A percentile compares a stretch with the other conserved stretches of the same genome.
Evolutionary conservation across 2,888 invertebrate species (phyloP).

Genomic region (Seira sanloemensis): DNA sequence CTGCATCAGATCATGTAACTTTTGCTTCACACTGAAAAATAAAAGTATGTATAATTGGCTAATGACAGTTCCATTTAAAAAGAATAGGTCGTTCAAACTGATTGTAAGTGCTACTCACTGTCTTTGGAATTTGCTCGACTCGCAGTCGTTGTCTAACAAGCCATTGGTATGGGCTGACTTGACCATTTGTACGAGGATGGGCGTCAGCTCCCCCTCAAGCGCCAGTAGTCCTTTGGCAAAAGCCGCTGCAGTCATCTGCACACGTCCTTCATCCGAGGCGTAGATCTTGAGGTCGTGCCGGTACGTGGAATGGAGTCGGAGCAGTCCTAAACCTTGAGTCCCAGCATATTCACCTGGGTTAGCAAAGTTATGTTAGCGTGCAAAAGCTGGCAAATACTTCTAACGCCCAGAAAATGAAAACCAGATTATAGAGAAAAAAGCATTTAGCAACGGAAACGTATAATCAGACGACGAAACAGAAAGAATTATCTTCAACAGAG

Average conservation of each 20-base stretch:
- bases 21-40: conserved; percentile 90
- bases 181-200: conserved; percentile 99
- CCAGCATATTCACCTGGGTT: conserved; percentile 85
- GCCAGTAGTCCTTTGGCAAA: conserved; percentile 99
- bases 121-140: conserved; percentile 95
- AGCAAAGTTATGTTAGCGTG: conserved; percentile 60
- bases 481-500: not conserved
- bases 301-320: conserved; percentile 97
- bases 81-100: conserved; percentile 17
- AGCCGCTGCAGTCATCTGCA: conserved; percentile 99
- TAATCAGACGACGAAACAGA: not conserved
- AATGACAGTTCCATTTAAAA: not conserved
- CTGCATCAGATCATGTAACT: conserved; percentile 94
- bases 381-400: conserved; percentile 31
- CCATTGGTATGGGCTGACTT: conserved; percentile 99
- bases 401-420: not conserved
- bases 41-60: not conserved
- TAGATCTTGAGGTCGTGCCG: conserved; percentile 99
- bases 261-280: conserved; percentile 98
- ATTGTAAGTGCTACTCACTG: conserved; percentile 81
- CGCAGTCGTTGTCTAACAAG: conserved; percentile 94
- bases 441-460: not conserved
- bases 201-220: conserved; percentile 97
- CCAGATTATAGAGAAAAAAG: not conserved
- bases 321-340: conserved; percentile 95